Evolutionary conservation across 2,888 invertebrate species (phyloP), one percentile per base, ranked within the genome.

Genomic region (Monopis laevigella): DNA sequence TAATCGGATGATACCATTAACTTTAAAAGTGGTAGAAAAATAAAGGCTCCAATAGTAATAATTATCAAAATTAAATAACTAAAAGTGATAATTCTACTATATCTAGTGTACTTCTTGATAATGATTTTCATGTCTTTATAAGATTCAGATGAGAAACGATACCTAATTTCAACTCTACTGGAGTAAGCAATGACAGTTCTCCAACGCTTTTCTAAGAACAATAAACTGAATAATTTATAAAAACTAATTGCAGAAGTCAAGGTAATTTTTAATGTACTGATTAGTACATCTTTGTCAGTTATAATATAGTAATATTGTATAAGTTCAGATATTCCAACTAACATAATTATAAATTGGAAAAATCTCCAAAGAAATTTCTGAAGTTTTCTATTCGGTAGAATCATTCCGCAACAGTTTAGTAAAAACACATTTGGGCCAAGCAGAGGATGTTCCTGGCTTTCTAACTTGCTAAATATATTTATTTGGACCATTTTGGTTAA

Each of bases 221-320:
- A 38, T 45, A 78, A 73, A 0, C 68, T 70, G 0, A 49, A 45
- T 0, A 75, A 62, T 49, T 78, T 78, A 5, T 50, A 46, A 0
- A 73, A 68, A 39, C 67, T 73, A 0, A 78, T 62, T 0, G 68
- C 67, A 0, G 75, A 68, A 1, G 77, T 38, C 58, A 78, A 59
- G 0, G 71, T 73, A 1, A 77, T 71, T 46, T 78, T 78, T 4
- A 77, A 41, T 40, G 75, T 77, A 18, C 65, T 69, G 5, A 78
- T 35, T 2, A 77, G 51, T 24, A 72, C 48, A 50, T 55, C 67
- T 26, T 77, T 50, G 17, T 78, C 60, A 0, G 58, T 53, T 50
- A 66, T 73, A 2, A 75, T 54, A 34, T 66, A 75, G 66, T 68
- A 75, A 3, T 77, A 59, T 17, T 78, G 78, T 0, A 68, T 54